phyloP scores from a whole-genome alignment of 35 echinoderm and acorn worm species.

The Eucidaris tribuloides region DNA sequence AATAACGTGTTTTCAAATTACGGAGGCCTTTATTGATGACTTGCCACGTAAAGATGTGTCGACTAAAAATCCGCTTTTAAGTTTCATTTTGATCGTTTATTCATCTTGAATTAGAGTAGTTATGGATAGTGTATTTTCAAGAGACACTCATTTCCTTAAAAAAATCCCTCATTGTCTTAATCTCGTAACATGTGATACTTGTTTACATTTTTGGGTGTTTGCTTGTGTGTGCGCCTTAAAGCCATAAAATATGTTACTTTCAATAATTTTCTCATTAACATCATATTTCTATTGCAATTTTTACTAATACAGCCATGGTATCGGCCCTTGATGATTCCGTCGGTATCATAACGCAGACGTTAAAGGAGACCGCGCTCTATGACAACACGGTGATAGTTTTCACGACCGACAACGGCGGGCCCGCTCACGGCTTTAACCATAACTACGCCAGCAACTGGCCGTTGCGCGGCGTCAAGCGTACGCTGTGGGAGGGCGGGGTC shows the following conservation, averaged over 20 bases:
- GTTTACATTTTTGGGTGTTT: too few relatives aligned
- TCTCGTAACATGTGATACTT: too few relatives aligned
- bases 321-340: conserved; percentile 88
- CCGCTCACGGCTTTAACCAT: conserved; percentile 66
- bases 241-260: background rate
- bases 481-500: conserved; percentile 90
- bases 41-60: too few relatives aligned
- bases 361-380: conserved; percentile 77
- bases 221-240: too few relatives aligned
- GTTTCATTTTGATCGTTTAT: too few relatives aligned
- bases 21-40: too few relatives aligned
- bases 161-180: too few relatives aligned
- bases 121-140: too few relatives aligned
- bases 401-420: conserved; percentile 92
- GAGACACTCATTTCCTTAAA: too few relatives aligned
- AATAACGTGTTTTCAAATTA: too few relatives aligned
- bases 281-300: background rate
- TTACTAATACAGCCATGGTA: conserved; percentile 62
- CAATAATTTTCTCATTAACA: background rate
- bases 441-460: conserved; percentile 92
- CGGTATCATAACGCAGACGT: conserved; percentile 69
- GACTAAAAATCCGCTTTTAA: too few relatives aligned
- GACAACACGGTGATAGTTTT: conserved; percentile 89
- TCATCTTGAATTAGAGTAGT: too few relatives aligned
- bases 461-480: conserved; percentile 67